phyloP scores from a whole-genome alignment of 2,888 invertebrate species.

The Athalia circularis region DNA sequence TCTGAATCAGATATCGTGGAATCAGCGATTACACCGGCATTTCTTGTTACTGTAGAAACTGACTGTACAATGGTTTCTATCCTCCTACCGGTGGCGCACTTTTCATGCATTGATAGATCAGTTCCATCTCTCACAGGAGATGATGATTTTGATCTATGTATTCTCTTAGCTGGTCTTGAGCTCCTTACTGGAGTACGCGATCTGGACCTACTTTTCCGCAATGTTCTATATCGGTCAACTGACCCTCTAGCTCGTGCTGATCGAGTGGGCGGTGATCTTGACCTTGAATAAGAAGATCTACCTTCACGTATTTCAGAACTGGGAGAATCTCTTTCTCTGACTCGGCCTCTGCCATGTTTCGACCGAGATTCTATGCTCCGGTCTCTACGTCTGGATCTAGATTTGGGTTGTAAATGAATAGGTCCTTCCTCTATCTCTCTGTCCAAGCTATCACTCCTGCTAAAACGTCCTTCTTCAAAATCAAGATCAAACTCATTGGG shows the following conservation, averaged over 20 bases:
- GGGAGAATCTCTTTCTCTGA: slow-evolving; percentile 61
- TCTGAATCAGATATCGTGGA: slow-evolving; percentile 54
- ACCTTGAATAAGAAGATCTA: slow-evolving; percentile 67
- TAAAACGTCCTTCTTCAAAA: slow-evolving; percentile 60
- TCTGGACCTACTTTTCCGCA: slow-evolving; percentile 54
- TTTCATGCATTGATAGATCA: neutral
- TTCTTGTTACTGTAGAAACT: slow-evolving; percentile 55
- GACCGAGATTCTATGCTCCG: slow-evolving; percentile 31
- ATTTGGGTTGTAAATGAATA: slow-evolving; percentile 48
- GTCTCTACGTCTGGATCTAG: slow-evolving; percentile 48
- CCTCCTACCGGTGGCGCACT: slow-evolving; percentile 56
- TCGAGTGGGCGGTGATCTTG: slow-evolving; percentile 56
- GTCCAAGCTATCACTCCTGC: slow-evolving; percentile 63
- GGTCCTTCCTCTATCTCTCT: slow-evolving; percentile 62
- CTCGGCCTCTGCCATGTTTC: slow-evolving; percentile 52
- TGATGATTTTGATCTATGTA: slow-evolving; percentile 58
- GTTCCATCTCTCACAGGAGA: slow-evolving; percentile 21
- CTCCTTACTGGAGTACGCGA: slow-evolving; percentile 57
- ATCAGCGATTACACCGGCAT: slow-evolving; percentile 48
- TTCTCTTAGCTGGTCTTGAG: slow-evolving; percentile 56
- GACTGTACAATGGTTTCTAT: slow-evolving; percentile 70
- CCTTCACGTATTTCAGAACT: slow-evolving; percentile 59
- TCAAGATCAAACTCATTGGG: slow-evolving; percentile 59
- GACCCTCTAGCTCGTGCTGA: slow-evolving; percentile 54
- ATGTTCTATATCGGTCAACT: slow-evolving; percentile 57